A percentile compares a stretch with the other conserved stretches of the same genome.
Conservation (phyloP, 2,797 vertebrate species). For the Tokudaia muenninki region DNA sequence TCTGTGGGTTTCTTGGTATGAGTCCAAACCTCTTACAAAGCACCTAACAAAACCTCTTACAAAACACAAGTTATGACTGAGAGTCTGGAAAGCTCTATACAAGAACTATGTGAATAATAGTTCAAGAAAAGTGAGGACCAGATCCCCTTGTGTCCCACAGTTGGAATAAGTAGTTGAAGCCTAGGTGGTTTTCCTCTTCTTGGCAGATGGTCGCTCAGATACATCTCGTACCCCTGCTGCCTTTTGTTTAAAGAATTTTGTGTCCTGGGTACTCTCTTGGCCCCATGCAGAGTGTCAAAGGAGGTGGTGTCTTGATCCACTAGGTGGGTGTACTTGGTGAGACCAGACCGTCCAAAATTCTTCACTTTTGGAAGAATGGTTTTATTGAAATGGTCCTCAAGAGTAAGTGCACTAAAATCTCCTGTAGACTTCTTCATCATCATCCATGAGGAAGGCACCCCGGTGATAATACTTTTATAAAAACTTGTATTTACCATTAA, state of each 20-base stretch:
- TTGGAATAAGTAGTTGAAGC: too few relatives aligned
- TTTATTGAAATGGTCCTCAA: constrained; percentile 99
- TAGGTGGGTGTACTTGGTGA: constrained; percentile 98
- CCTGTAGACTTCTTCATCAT: constrained; percentile 97
- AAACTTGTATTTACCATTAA: constrained; percentile 99
- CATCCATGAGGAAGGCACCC: constrained; percentile 99
- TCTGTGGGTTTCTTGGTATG: constrained; percentile 65
- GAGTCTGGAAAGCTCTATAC: constrained; percentile 54
- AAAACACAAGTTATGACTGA: constrained; percentile 52
- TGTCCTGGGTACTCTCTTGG: constrained; percentile 98
- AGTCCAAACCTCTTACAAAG: constrained; percentile 77
- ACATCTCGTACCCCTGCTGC: constrained; percentile 90
- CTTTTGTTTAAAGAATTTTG: constrained; percentile 99
- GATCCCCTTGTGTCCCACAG: constrained; percentile 34
- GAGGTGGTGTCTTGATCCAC: constrained; percentile 99
- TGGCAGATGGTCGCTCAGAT: too few relatives aligned
- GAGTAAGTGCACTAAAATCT: constrained; percentile 97
- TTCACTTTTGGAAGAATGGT: constrained; percentile 99
- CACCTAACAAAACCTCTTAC: constrained; percentile 68
- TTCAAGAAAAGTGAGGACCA: constrained; percentile 58
- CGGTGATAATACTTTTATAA: constrained; percentile 99
- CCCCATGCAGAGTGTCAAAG: constrained; percentile 98
- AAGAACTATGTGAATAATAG: constrained; percentile 30
- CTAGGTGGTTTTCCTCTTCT: too few relatives aligned
- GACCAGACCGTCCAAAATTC: constrained; percentile 98